Conservation (phyloP, 2,113 vertebrate genomes). For the Spilogale gracilis region DNA sequence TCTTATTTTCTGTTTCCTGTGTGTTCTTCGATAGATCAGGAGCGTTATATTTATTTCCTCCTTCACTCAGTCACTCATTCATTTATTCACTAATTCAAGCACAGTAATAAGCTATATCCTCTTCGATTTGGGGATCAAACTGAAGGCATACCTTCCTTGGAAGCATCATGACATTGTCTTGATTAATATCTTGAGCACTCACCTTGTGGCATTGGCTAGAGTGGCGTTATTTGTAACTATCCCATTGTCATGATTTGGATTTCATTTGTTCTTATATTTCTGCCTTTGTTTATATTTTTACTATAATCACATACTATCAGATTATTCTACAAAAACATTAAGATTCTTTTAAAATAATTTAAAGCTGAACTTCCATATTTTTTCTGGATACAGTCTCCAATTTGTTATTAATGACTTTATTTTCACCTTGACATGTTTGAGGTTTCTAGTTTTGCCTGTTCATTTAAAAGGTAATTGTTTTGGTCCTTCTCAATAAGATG, state of each 20-base stretch:
- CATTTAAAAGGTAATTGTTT: slow-evolving; percentile 22
- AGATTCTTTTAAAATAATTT: neutral
- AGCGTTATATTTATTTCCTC: neutral
- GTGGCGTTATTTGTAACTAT: neutral
- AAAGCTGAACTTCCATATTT: neutral
- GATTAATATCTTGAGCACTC: neutral
- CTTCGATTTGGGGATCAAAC: neutral
- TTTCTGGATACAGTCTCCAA: neutral
- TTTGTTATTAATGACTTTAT: neutral
- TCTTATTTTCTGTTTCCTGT: neutral
- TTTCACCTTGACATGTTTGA: slow-evolving; percentile 39
- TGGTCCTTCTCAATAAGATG: neutral
- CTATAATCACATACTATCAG: neutral
- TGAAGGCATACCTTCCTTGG: neutral
- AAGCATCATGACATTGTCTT: neutral
- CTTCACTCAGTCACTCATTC: neutral
- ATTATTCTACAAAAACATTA: neutral
- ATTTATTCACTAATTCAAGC: neutral
- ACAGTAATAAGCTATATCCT: neutral
- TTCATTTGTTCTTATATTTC: neutral
- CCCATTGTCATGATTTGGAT: neutral
- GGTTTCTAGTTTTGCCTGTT: slow-evolving; percentile 3
- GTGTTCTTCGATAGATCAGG: neutral
- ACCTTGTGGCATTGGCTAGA: no score
- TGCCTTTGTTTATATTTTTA: neutral